These are phyloP conservation scores for Anolis apletophallus DNA, from an alignment of 2,797 vertebrate genomes.

Conservation along the genomic window DNA sequence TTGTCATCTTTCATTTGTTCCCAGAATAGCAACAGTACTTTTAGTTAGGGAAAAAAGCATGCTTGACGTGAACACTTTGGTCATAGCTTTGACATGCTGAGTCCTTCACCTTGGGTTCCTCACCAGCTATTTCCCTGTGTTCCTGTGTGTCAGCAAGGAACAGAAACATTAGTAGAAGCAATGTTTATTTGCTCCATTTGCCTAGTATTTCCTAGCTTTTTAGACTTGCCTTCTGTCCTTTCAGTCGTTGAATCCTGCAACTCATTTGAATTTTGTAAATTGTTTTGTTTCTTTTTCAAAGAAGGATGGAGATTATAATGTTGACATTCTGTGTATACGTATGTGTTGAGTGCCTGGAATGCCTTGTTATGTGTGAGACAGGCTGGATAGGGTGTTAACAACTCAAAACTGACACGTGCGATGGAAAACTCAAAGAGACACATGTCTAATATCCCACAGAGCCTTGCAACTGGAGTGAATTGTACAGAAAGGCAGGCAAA, in stretches of 20 bases:
- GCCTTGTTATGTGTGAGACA: constrained; percentile 1
- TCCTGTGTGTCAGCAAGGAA: not conserved
- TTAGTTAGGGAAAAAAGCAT: not conserved
- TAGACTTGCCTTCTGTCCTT: no score
- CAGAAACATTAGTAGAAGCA: no score
- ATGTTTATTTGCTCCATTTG: no score
- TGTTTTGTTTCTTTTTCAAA: no score
- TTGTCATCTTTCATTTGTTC: constrained; percentile 6
- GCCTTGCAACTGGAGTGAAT: not conserved
- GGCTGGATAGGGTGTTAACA: not conserved
- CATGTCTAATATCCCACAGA: not conserved
- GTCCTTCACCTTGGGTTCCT: not conserved
- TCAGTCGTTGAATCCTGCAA: no score
- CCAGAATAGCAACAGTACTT: not conserved
- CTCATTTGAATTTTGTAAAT: no score
- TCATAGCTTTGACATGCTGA: not conserved
- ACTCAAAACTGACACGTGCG: not conserved
- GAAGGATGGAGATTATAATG: no score
- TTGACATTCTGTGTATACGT: not conserved
- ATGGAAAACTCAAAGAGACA: not conserved
- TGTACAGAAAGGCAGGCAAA: not conserved
- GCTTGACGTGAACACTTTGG: not conserved
- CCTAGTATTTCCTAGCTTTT: no score
- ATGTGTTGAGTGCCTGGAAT: not conserved
- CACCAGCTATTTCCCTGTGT: not conserved